Conservation (phyloP, 1,140 invertebrate species). For the Drosophila rhopaloa region DNA sequence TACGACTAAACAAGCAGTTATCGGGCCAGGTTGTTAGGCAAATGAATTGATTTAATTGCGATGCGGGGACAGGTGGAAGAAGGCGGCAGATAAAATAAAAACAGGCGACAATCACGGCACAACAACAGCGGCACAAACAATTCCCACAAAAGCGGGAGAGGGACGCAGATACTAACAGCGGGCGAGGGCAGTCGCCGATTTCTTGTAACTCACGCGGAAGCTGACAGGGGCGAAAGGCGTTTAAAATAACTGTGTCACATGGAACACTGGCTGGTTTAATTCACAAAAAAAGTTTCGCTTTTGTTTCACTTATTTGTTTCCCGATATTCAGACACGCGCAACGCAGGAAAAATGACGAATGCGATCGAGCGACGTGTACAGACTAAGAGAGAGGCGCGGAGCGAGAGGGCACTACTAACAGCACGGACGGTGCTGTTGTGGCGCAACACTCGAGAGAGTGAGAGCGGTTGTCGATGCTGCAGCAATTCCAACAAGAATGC, state of each 20-base stretch:
- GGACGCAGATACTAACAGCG: conserved; percentile 6
- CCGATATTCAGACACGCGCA: conserved; percentile 24
- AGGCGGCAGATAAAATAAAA: conserved; percentile 39
- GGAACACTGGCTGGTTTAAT: conserved; percentile 11
- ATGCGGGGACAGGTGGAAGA: conserved; percentile 50
- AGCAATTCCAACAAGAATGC: not conserved
- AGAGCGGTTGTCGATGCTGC: not conserved
- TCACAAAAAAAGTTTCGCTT: conserved; percentile 1
- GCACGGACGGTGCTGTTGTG: conserved; percentile 32
- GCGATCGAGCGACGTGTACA: conserved; percentile 59
- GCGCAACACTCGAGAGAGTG: conserved; percentile 3
- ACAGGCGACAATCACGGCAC: conserved; percentile 56
- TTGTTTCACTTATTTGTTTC: conserved; percentile 26
- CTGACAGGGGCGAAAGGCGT: conserved; percentile 24
- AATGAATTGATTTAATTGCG: conserved; percentile 57
- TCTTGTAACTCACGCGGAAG: conserved; percentile 67
- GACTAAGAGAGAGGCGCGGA: conserved; percentile 20
- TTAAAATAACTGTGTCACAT: conserved; percentile 23
- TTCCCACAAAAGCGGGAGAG: conserved; percentile 15
- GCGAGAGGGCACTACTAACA: conserved; percentile 21
- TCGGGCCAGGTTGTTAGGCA: conserved; percentile 27
- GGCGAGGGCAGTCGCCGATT: conserved; percentile 2
- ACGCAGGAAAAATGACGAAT: conserved; percentile 37
- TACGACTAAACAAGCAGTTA: conserved; percentile 65
- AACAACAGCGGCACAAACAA: conserved; percentile 49